phyloP scores from a whole-genome alignment of 1,140 invertebrate genomes.

The Akabosia matsudoensis region DNA sequence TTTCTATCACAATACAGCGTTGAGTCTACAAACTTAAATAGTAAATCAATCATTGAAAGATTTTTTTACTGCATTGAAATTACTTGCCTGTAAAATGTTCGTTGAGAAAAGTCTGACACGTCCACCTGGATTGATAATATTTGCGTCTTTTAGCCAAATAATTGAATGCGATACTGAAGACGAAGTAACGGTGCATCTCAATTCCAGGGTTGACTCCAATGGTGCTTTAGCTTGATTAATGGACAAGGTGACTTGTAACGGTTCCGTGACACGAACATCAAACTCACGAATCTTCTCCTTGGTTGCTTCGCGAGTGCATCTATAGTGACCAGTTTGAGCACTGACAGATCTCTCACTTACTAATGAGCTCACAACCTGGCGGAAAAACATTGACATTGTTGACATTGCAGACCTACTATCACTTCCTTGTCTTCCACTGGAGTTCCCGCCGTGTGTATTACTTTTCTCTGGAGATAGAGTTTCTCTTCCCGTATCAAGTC shows the following conservation, averaged over 20 bases:
- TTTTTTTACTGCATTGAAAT: not conserved
- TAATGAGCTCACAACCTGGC: constrained; percentile 36
- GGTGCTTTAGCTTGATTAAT: constrained; percentile 40
- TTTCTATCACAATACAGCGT: not conserved
- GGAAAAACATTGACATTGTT: constrained; percentile 26
- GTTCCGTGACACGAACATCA: constrained; percentile 38
- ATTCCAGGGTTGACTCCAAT: constrained; percentile 33
- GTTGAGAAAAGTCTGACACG: constrained; percentile 36
- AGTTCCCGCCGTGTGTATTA: too few species aligned
- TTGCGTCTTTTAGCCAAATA: constrained; percentile 46
- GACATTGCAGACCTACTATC: not conserved
- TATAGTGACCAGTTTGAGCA: constrained; percentile 30
- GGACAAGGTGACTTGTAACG: constrained; percentile 30
- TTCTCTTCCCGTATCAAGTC: too few species aligned
- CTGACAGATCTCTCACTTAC: constrained; percentile 24
- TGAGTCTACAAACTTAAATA: not conserved
- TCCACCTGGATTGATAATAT: constrained; percentile 40
- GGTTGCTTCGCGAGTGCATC: constrained; percentile 19
- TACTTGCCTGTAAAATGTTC: constrained; percentile 39
- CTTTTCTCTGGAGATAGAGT: too few species aligned
- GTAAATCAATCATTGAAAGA: too few species aligned
- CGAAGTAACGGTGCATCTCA: constrained; percentile 31
- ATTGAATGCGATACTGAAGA: constrained; percentile 35
- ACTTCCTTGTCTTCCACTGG: too few species aligned
- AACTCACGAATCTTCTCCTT: constrained; percentile 31